Base-by-base conservation (phyloP, 2,797 vertebrate genomes). In the Huso huso region DNA sequence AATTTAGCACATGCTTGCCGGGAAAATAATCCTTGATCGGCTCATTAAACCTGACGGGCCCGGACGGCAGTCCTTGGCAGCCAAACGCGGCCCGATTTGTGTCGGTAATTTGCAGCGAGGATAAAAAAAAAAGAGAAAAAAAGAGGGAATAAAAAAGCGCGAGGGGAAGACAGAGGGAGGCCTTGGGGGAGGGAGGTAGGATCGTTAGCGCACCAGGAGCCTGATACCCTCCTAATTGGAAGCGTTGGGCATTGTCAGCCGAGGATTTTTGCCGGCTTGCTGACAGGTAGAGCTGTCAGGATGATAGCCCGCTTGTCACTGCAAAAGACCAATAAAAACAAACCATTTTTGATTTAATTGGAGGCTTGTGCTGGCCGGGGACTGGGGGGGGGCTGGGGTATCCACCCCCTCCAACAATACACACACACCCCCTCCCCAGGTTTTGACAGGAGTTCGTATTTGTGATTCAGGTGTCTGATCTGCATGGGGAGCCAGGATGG, bases 321-420 rank as follows among this genome's bases (percentile, higher is more conserved):
- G 95, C 94, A 98, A 98, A 98, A 96, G 94, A 96, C 95, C 95
- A 98, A 98, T 99, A 98, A 97, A 97, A 97, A 98, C 95, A 97
- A 96, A 93, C 96, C 94, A 91, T 96, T 99, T 91, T 98, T 98
- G 94, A 96, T 98, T 97, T 98, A 97, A 98, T 97, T 99, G 96
- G 95, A 93, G 95, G 92, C 90, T 87, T 89, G 84, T 82, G 81
- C 86, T 84, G 88, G 86, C 86, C 82, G 78, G 6, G 52, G 53
- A 57, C 37, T 18, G 52, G 66, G 61, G 66, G 66, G 15, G 83
- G 80, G 82, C 81, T 82, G 75, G 68, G 72, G 66, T 37, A 37
- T 37, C 23, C 23, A 37, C 23, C 23, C 52, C 64, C 70, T 68
- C 55, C 57, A 50, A 68, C 59, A 69, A 66, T 49, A 65, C 48